Conservation (phyloP, 2,797 vertebrate genomes). For the Pantherophis alleghaniensis region DNA sequence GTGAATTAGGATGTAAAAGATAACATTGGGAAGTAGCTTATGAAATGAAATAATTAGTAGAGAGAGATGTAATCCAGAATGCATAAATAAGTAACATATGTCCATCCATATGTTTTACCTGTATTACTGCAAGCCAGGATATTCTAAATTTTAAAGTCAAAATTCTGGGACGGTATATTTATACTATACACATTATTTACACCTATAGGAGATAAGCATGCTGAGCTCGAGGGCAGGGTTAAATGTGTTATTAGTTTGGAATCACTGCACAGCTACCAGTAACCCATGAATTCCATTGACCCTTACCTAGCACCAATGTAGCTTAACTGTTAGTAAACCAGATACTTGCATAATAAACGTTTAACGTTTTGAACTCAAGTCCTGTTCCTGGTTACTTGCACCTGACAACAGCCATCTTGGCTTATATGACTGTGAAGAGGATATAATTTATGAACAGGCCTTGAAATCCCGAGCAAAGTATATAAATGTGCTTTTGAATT, state of each 20-base stretch:
- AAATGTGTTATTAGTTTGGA: not conserved
- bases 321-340: not conserved
- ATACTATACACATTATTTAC: not conserved
- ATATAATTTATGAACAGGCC: not conserved
- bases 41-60: not conserved
- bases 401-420: not conserved
- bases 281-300: not conserved
- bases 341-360: not conserved
- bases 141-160: not conserved
- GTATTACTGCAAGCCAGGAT: not conserved
- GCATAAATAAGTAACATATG: not conserved
- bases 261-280: not conserved
- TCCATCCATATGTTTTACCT: not conserved
- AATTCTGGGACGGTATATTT: not conserved
- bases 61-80: not conserved
- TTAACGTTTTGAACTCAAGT: not conserved
- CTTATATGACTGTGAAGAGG: not conserved
- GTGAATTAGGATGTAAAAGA: not conserved
- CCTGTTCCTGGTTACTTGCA: not conserved
- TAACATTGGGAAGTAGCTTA: not conserved
- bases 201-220: not conserved
- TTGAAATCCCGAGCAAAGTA: not conserved
- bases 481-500: not conserved
- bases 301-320: not conserved
- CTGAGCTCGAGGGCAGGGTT: not conserved